Conservation (phyloP, 2,113 vertebrate species). For the Petaurus breviceps region DNA sequence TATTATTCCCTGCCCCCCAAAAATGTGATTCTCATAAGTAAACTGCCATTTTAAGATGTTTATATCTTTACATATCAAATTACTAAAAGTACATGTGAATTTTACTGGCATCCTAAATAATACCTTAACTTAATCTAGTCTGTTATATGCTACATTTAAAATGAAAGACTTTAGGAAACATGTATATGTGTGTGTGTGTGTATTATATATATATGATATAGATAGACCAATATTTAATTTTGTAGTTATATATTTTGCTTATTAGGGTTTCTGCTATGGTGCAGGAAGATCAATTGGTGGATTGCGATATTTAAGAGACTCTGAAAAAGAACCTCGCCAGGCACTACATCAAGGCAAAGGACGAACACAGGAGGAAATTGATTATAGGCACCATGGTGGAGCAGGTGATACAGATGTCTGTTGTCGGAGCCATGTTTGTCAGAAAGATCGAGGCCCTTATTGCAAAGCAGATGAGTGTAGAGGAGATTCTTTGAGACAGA, state of each 20-base stretch:
- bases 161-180: background rate
- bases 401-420: constrained; percentile 52
- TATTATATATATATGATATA: background rate
- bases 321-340: constrained; percentile 35
- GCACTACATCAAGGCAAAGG: constrained; percentile 54
- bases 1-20: constrained; percentile 1
- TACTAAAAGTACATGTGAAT: constrained; percentile 7
- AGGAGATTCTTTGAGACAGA: constrained; percentile 72
- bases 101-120: constrained; percentile 15
- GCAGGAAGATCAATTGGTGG: constrained; percentile 80
- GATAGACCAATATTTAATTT: background rate
- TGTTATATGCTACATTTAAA: background rate
- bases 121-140: background rate
- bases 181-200: background rate
- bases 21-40: constrained; percentile 11
- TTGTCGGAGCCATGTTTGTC: background rate
- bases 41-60: constrained; percentile 1
- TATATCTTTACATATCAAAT: background rate
- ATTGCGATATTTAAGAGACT: constrained; percentile 72
- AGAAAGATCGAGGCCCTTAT: background rate
- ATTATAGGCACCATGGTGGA: constrained; percentile 1
- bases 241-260: background rate
- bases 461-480: constrained; percentile 67
- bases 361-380: constrained; percentile 20
- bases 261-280: constrained; percentile 83